Base-by-base conservation (phyloP, 2,797 vertebrate genomes). In the Xenopus petersii region DNA sequence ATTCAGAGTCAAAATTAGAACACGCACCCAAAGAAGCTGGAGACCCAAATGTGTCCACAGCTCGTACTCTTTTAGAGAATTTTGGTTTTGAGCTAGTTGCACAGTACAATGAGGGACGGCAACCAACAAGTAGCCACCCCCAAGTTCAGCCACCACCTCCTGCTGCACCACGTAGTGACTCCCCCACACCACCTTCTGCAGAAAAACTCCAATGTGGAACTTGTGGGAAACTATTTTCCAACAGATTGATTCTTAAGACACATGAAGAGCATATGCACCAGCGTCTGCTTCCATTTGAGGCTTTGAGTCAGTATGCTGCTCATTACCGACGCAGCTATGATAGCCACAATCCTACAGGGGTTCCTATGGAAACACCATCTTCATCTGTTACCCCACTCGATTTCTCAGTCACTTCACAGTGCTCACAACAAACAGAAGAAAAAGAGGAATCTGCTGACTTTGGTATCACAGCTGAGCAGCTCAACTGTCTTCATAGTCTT, bases 151-250 rank as follows among this genome's bases (percentile, higher is more conserved):
- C 84, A 12, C 86, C 81, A 0, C 86, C 82, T 0, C 86, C 88
- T n/a, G 73, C 78, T 16, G 73, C 81, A 5, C 82, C 74, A 3
- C 61, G 46, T 64, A 67, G 73, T 61, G 59, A 26, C 64, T 54
- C 56, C 17, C 61, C 71, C 21, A 13, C 30, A 64, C 30, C 65
- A 16, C 54, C 67, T 60, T 75, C 79, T 6, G 79, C 80, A 64
- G 88, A 87, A 48, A 89, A 87, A 77, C 79, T 90, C 71, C 84
- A 85, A 51, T 90, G 88, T 6, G 83, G 86, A 60, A 71, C 88
- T 21, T 90, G 88, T n/a, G 85, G 88, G 21, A 89, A 88, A 49
- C 83, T 85, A 75, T 90, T 90, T 81, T 90, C 88, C 69, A 89
- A 90, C 12, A 88, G 87, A 85, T 82, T 90, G 1, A 90, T 90